phyloP scores from a whole-genome alignment of 1,140 invertebrate species.

The Pseudomyrmex pallidus region DNA sequence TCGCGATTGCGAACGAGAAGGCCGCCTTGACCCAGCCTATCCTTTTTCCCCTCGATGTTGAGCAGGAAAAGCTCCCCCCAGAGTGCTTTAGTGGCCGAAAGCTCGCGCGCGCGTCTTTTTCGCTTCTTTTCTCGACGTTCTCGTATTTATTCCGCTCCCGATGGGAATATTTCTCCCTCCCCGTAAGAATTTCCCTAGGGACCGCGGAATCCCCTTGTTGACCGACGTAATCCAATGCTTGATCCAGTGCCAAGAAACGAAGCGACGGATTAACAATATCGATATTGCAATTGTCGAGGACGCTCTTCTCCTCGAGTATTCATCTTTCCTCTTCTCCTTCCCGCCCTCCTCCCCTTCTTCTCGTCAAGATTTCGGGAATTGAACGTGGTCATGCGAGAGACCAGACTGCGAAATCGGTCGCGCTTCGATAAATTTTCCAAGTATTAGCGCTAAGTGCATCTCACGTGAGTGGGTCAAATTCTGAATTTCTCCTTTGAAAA shows the following conservation, averaged over 20 bases:
- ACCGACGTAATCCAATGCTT: constrained; percentile 58
- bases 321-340: too few species aligned
- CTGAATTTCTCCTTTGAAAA: not conserved
- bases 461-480: too few species aligned
- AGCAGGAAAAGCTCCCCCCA: constrained; percentile 13
- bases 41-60: constrained; percentile 17
- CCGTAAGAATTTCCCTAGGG: constrained; percentile 44
- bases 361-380: not conserved
- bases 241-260: constrained; percentile 62
- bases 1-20: constrained; percentile 39
- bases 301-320: not conserved
- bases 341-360: too few species aligned
- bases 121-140: not conserved
- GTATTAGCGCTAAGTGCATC: not conserved
- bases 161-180: constrained; percentile 33
- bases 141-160: constrained; percentile 36
- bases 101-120: constrained; percentile 40
- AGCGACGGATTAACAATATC: constrained; percentile 71
- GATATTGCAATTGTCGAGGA: constrained; percentile 33
- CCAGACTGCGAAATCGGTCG: constrained; percentile 20
- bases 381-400: constrained; percentile 26
- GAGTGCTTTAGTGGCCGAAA: constrained; percentile 42
- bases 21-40: constrained; percentile 56
- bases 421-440: constrained; percentile 28
- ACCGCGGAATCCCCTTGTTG: constrained; percentile 65